A percentile compares a stretch with the other conserved stretches of the same genome.
Evolutionary conservation across 2,797 vertebrate genomes (phyloP).

Genomic region (Bradypus variegatus): DNA sequence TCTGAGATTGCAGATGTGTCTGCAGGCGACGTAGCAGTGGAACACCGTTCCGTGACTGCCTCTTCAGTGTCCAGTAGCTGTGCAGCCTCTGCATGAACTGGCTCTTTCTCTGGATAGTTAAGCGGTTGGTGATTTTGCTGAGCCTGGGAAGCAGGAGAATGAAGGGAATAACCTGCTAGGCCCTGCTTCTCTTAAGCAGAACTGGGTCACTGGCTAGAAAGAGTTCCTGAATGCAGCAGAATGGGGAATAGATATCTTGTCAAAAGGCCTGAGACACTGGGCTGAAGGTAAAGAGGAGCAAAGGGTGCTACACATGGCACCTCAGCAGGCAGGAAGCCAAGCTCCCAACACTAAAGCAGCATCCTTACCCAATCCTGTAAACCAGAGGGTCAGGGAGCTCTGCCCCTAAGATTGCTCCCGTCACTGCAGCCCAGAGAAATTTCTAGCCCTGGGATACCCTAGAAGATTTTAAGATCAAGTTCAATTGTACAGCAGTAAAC

Average conservation of each 20-base stretch:
- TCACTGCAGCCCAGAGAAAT: not conserved
- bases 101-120: slow-evolving; percentile 95
- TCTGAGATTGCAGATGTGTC: slow-evolving; percentile 96
- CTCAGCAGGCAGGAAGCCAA: not conserved
- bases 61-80: slow-evolving; percentile 98
- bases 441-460: not conserved
- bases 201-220: not conserved
- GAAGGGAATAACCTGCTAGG: not conserved
- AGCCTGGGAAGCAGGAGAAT: slow-evolving; percentile 76
- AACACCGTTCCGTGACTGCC: slow-evolving; percentile 96
- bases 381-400: not conserved
- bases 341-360: not conserved
- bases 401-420: not conserved
- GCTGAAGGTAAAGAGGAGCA: not conserved
- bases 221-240: not conserved
- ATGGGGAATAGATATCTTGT: not conserved
- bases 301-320: not conserved
- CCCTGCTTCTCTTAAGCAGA: not conserved
- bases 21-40: slow-evolving; percentile 94
- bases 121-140: slow-evolving; percentile 96
- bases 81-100: slow-evolving; percentile 99
- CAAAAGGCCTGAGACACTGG: not conserved
- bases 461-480: not conserved
- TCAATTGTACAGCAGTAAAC: not conserved
- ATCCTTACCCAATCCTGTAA: not conserved